These are phyloP conservation scores for Mystacides longicornis DNA, from an alignment of 2,888 invertebrate species.

Conservation along the genomic window DNA sequence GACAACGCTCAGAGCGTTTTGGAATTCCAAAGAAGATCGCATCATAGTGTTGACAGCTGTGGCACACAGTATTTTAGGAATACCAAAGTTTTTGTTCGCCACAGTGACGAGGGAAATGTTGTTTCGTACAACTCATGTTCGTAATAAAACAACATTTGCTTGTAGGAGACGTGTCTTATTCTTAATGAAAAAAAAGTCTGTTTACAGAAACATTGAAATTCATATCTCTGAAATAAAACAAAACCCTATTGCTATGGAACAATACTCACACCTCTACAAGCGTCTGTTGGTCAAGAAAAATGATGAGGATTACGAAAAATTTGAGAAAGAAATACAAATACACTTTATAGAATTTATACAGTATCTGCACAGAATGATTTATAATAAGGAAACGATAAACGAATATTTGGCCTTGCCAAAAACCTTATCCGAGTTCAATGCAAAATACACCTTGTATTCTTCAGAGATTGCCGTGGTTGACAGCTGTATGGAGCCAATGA, in stretches of 20 bases:
- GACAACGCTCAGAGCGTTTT: constrained; percentile 53
- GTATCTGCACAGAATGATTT: constrained; percentile 31
- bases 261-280: constrained; percentile 9
- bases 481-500: background rate
- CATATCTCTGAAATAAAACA: constrained; percentile 47
- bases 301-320: constrained; percentile 31
- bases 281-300: constrained; percentile 31
- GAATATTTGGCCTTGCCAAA: constrained; percentile 31
- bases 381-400: constrained; percentile 27
- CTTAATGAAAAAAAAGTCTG: constrained; percentile 52
- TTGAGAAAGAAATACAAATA: constrained; percentile 31
- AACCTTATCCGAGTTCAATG: constrained; percentile 32
- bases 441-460: constrained; percentile 22
- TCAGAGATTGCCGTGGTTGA: background rate
- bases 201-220: constrained; percentile 50
- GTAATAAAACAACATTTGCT: constrained; percentile 61
- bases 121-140: constrained; percentile 43
- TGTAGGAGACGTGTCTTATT: constrained; percentile 58
- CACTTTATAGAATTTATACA: constrained; percentile 35
- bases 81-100: constrained; percentile 35
- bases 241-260: background rate
- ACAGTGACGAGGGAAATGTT: constrained; percentile 50
- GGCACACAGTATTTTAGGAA: constrained; percentile 48
- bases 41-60: constrained; percentile 60
- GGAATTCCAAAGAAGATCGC: constrained; percentile 62